These are phyloP conservation scores for Euspilapteryx auroguttella DNA, from an alignment of 2,888 invertebrate genomes.

Conservation along the genomic window DNA sequence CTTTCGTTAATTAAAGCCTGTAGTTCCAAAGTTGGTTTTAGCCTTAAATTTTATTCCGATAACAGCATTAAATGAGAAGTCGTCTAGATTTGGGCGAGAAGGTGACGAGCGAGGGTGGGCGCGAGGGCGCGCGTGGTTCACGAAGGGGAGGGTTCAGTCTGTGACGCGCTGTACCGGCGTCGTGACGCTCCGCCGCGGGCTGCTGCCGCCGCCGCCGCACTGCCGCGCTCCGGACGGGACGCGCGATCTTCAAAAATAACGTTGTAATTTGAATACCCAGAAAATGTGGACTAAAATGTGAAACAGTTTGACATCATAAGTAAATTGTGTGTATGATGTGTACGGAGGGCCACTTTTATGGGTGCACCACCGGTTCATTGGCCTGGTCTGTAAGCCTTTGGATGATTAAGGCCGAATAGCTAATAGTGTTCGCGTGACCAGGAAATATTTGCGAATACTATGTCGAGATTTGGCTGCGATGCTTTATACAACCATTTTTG, in stretches of 20 bases:
- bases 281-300: too few relatives aligned
- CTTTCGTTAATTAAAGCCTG: constrained; percentile 55
- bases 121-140: constrained; percentile 28
- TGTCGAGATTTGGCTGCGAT: constrained; percentile 2
- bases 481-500: too few relatives aligned
- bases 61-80: constrained; percentile 59
- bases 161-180: constrained; percentile 26
- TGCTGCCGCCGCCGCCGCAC: constrained; percentile 13
- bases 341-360: too few relatives aligned
- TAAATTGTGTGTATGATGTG: too few relatives aligned
- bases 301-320: too few relatives aligned
- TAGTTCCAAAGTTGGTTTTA: constrained; percentile 41
- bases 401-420: too few relatives aligned
- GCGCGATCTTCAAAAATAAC: background rate
- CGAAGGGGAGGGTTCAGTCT: constrained; percentile 31
- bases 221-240: constrained; percentile 8
- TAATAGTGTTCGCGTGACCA: too few relatives aligned
- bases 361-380: too few relatives aligned
- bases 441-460: too few relatives aligned
- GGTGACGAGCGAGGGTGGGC: constrained; percentile 24
- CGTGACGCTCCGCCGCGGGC: constrained; percentile 26
- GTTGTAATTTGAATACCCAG: too few relatives aligned
- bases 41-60: constrained; percentile 48
- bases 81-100: constrained; percentile 45
- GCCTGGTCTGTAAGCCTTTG: too few relatives aligned